Evolutionary conservation across 1,140 invertebrate species (phyloP), one percentile per base, ranked within the genome.

Genomic region (Coelopa frigida): DNA sequence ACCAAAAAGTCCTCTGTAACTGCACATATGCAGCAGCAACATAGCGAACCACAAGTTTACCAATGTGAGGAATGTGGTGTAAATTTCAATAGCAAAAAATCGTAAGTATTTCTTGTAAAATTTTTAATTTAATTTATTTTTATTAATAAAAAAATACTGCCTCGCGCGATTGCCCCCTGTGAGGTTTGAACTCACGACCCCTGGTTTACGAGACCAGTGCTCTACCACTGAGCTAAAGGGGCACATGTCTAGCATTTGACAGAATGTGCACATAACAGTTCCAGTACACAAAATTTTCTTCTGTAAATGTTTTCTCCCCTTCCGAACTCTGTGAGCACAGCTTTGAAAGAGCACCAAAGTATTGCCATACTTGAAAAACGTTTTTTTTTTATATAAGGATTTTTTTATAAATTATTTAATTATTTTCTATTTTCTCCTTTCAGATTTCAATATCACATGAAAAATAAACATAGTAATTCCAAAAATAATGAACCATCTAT

Each of bases 141-240:
- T 24, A 22, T 20, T 20, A 27, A 11, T 27, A 43, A 27, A 43
- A 43, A 27, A 43, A 20, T 31, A 17, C 24, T 10, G 2, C 31
- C 31, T 14, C 31, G 17, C 8, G 8, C 27, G 8, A 10, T 36
- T 81, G 81, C 81, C 81, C 81, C 81, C 81, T 82, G 81, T 83
- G 85, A 87, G 85, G 81, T 81, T 87, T 82, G 85, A 87, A 87
- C 84, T 87, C 84, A 83, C 84, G 85, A 88, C 84, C 84, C 83
- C 84, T 87, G 83, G 85, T 87, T 88, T 88, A 87, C 84, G 83
- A 88, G 85, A 87, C 85, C 83, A 87, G 84, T 87, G 85, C 85
- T 87, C 85, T 89, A 80, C 85, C 85, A 84, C 85, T 88, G 84
- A 87, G 85, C 85, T 87, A 88, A 84, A 84, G 83, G 85, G 85